Evolutionary conservation across 2,113 vertebrate species (phyloP).

Genomic region (Cynocephalus volans): DNA sequence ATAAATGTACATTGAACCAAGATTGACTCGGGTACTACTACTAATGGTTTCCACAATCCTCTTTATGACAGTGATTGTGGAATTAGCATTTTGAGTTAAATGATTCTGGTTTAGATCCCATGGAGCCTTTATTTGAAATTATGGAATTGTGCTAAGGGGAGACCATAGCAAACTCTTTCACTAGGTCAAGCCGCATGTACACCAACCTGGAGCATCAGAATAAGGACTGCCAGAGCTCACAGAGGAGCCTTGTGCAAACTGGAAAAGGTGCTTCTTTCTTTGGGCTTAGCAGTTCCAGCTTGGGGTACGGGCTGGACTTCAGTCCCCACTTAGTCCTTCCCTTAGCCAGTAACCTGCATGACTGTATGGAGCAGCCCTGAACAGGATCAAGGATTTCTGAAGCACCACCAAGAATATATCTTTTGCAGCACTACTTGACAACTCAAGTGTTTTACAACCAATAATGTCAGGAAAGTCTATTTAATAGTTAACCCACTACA

Average conservation of each 20-base stretch:
- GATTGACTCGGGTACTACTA: neutral
- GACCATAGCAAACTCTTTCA: neutral
- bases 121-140: neutral
- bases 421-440: neutral
- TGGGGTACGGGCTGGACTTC: neutral
- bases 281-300: neutral
- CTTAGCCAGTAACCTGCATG: neutral
- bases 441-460: neutral
- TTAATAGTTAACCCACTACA: neutral
- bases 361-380: no score
- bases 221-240: no score
- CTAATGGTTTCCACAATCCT: neutral
- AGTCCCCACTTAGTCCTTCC: neutral
- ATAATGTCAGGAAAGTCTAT: constrained; percentile 1
- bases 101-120: neutral
- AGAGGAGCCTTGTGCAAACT: neutral
- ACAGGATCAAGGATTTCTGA: neutral
- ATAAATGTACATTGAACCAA: neutral
- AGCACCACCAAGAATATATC: neutral
- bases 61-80: neutral
- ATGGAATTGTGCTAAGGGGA: neutral
- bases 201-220: neutral
- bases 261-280: neutral
- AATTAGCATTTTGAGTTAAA: constrained; percentile 53
- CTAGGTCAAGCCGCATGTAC: neutral